Conservation (phyloP, 2,888 invertebrate species). For the Mesorhabditis spiculigera region DNA sequence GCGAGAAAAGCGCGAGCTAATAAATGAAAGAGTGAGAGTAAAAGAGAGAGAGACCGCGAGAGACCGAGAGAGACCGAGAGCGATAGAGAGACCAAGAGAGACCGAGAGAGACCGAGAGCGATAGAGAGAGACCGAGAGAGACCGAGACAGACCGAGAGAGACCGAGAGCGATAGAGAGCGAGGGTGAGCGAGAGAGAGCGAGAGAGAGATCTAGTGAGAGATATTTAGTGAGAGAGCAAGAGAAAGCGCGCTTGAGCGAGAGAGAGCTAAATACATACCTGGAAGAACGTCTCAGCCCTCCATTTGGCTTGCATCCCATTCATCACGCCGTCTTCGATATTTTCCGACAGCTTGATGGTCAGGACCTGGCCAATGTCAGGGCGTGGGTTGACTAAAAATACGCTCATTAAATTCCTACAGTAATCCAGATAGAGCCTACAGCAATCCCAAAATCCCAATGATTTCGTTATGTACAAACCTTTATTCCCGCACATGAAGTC, state of each 20-base stretch:
- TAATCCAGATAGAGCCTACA: too few relatives aligned
- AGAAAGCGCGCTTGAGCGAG: not conserved
- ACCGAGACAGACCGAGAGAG: too few relatives aligned
- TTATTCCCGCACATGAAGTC: slow-evolving; percentile 6
- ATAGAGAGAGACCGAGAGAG: too few relatives aligned
- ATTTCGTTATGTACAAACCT: not conserved
- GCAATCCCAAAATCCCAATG: too few relatives aligned
- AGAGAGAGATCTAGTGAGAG: too few relatives aligned
- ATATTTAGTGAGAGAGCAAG: too few relatives aligned
- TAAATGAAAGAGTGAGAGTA: not conserved
- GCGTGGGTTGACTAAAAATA: slow-evolving; percentile 8
- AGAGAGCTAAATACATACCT: not conserved
- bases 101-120: too few relatives aligned
- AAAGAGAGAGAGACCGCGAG: not conserved
- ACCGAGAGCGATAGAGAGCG: too few relatives aligned
- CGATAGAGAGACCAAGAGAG: too few relatives aligned
- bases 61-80: too few relatives aligned
- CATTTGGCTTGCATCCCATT: not conserved
- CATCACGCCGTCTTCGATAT: slow-evolving; percentile 4
- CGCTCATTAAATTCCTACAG: too few relatives aligned
- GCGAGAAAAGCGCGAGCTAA: not conserved
- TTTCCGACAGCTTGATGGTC: slow-evolving; percentile 10
- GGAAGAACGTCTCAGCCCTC: slow-evolving; percentile 10
- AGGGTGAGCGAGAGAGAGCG: too few relatives aligned
- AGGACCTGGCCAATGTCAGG: slow-evolving; percentile 9